phyloP scores from a whole-genome alignment of 2,797 vertebrate species.

The Molossus alvarezi region DNA sequence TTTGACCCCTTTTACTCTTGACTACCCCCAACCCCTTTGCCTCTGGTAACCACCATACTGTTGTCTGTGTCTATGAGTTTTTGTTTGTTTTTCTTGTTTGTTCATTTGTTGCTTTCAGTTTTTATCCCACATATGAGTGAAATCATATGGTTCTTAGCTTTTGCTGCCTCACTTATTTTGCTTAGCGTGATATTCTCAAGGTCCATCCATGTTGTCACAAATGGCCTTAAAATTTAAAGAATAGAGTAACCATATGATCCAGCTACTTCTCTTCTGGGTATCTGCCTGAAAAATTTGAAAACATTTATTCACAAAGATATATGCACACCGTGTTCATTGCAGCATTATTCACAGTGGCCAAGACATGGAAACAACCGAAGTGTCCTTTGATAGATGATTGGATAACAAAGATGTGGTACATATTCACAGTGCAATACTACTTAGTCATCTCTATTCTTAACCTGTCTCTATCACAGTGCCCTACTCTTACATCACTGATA shows the following conservation, averaged over 20 bases:
- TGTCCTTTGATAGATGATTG: background rate
- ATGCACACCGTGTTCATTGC: background rate
- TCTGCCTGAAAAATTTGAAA: background rate
- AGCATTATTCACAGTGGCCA: background rate
- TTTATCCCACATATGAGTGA: background rate
- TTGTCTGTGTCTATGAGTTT: background rate
- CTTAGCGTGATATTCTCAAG: background rate
- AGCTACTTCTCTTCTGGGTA: background rate
- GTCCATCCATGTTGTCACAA: background rate
- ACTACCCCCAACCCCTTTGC: background rate
- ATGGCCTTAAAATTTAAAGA: background rate
- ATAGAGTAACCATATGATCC: background rate
- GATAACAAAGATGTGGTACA: background rate
- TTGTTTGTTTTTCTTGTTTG: background rate
- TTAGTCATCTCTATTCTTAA: slow-evolving; percentile 7
- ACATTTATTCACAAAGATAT: background rate
- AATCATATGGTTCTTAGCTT: background rate
- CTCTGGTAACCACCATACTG: background rate
- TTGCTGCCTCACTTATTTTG: background rate
- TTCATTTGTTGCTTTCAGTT: background rate
- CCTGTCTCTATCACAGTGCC: background rate
- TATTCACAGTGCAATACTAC: background rate
- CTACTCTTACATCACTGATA: background rate
- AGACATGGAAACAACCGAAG: background rate
- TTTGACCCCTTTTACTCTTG: background rate